Evolutionary conservation across 2,797 vertebrate genomes (phyloP).

Genomic region (Falco naumanni): DNA sequence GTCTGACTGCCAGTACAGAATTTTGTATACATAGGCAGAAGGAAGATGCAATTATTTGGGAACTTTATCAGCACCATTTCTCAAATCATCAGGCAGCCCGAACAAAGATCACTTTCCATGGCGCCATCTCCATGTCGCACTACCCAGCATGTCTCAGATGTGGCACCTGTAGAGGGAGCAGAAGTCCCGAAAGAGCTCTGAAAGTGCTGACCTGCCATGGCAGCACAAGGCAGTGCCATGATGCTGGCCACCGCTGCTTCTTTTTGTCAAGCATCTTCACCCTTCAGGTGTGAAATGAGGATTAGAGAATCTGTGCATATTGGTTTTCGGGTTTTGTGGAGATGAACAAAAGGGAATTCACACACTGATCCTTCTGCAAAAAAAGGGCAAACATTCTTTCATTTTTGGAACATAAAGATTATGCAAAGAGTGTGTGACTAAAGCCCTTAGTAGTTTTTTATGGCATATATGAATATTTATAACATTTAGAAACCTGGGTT

Average conservation of each 20-base stretch:
- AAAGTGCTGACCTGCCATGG: not conserved
- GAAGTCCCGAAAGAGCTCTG: conserved; percentile 16
- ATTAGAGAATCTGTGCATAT: conserved; percentile 76
- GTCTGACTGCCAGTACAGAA: not conserved
- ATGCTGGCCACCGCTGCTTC: conserved; percentile 41
- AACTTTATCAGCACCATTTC: not conserved
- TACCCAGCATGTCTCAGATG: not conserved
- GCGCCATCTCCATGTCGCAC: not conserved
- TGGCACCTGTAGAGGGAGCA: conserved; percentile 40
- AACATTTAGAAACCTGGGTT: conserved; percentile 70
- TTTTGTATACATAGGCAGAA: not conserved
- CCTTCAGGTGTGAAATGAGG: conserved; percentile 76
- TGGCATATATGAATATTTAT: conserved; percentile 82
- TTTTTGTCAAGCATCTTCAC: conserved; percentile 68
- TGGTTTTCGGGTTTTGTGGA: conserved; percentile 75
- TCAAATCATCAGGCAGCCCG: not conserved
- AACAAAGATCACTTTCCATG: conserved; percentile 1
- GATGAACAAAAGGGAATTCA: conserved; percentile 78
- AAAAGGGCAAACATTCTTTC: conserved; percentile 69
- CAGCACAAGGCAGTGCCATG: not conserved
- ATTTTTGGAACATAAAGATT: conserved; percentile 77
- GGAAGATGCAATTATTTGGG: not conserved
- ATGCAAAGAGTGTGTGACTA: conserved; percentile 78
- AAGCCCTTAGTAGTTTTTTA: conserved; percentile 74
- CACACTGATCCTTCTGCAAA: conserved; percentile 72